Base-by-base conservation (phyloP, 2,888 invertebrate species). In the Archips xylosteana region DNA sequence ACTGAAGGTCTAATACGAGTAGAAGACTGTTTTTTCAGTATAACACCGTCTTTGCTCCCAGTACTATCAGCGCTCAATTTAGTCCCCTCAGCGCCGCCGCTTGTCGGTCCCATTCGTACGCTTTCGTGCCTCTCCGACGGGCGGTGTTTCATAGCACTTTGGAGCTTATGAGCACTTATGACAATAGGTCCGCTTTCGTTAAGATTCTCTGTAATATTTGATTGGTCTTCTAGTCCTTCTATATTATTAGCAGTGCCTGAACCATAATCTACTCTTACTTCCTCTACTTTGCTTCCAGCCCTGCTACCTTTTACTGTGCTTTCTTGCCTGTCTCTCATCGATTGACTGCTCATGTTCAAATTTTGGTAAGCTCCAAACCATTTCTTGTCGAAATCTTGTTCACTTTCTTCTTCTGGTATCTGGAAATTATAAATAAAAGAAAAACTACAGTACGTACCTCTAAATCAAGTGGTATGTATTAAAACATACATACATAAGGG, bases 301-400 rank as follows among this genome's bases (percentile, higher is more conserved):
- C 42, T 61, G 42, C 61, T 61, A 23, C 12, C 23, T 0, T 47
- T 61, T 6, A 77, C 76, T 12, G 79, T 13, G 66, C 49, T 36
- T 13, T 39, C 6, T 36, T 67, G 54, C 13, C 62, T 75, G 0
- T 71, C 78, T 2, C 71, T 71, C 2, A 83, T 79, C 13, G 67
- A 70, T 6, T 78, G 77, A 12, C 77, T 83, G 34, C 78, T 79
- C 59, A 82, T 82, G 32, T 79, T 81, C 1, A 83, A 75, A 71
- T 89, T 85, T 79, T 90, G 89, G 75, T 92, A 91, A 2, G 89
- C 90, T 1, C 86, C 87, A 78, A 94, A 94, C 80, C 92, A 94
- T 85, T 93, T 93, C 3, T 82, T 82, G 63, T 93, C 93, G 3
- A 94, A 87, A 77, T 93, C 93, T 78, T 92, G 88, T 67, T 94